Evolutionary conservation across 2,888 invertebrate species (phyloP).

Genomic region (Psylliodes chrysocephalus): DNA sequence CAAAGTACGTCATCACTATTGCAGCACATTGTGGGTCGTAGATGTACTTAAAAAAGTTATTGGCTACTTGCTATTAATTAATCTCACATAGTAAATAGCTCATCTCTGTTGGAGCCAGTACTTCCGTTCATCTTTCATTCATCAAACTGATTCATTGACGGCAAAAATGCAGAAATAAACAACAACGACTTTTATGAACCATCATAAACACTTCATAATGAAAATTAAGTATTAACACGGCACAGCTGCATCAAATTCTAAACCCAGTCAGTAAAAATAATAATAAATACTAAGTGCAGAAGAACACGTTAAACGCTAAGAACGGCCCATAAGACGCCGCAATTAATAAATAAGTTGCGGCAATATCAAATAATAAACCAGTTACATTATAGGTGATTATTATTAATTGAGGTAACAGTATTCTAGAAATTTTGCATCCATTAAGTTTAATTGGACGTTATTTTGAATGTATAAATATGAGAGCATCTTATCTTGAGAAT

Average conservation of each 20-base stretch:
- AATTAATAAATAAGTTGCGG: constrained; percentile 9
- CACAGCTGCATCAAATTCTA: neutral
- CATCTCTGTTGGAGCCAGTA: too few species aligned
- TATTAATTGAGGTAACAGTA: constrained; percentile 30
- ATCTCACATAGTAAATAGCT: too few species aligned
- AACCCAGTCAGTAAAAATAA: neutral
- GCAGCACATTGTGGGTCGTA: too few species aligned
- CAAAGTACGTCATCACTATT: too few species aligned
- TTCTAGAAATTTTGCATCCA: constrained; percentile 21
- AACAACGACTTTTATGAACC: neutral
- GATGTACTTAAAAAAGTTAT: too few species aligned
- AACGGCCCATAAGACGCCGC: constrained; percentile 7
- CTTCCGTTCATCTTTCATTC: too few species aligned
- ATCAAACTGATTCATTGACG: too few species aligned
- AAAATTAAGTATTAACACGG: neutral
- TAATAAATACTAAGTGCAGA: neutral
- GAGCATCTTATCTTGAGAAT: neutral
- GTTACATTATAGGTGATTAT: constrained; percentile 27
- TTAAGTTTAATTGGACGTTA: constrained; percentile 29
- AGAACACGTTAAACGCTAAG: neutral
- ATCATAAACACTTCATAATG: neutral
- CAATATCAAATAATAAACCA: constrained; percentile 25
- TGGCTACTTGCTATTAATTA: too few species aligned
- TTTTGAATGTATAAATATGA: constrained; percentile 19
- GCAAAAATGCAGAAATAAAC: neutral